Conservation (phyloP, 2,888 invertebrate species). For the Pachliopta kotzebuea region DNA sequence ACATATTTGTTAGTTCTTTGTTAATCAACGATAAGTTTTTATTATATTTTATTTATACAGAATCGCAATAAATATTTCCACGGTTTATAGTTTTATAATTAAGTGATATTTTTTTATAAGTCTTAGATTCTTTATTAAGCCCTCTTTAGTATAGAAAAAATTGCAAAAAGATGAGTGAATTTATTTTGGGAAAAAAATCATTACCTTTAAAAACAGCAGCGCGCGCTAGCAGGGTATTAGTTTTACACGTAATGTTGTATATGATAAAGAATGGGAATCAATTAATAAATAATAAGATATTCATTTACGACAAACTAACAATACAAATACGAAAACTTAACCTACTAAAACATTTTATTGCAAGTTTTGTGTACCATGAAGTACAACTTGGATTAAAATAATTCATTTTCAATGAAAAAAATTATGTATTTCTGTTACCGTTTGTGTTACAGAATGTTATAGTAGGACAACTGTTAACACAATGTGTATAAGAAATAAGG, state of each 20-base stretch:
- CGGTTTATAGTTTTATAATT: too few relatives aligned
- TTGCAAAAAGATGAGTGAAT: not conserved
- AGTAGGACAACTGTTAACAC: too few relatives aligned
- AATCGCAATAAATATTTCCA: too few relatives aligned
- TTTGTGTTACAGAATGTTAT: not conserved
- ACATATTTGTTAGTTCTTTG: too few relatives aligned
- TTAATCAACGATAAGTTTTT: too few relatives aligned
- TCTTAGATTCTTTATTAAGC: too few relatives aligned
- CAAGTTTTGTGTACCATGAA: not conserved
- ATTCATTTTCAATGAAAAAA: too few relatives aligned
- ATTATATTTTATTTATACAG: too few relatives aligned
- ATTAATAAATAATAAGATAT: not conserved
- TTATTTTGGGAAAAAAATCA: not conserved
- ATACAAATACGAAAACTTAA: not conserved
- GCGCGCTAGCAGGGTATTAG: conserved; percentile 27
- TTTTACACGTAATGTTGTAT: conserved; percentile 9
- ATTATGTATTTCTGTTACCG: not conserved
- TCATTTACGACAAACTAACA: not conserved
- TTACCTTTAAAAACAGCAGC: not conserved
- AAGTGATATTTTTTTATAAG: too few relatives aligned
- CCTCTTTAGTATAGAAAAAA: not conserved
- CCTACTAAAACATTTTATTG: not conserved
- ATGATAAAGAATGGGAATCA: not conserved
- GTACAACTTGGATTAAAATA: too few relatives aligned
- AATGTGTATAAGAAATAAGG: too few relatives aligned